phyloP scores from a whole-genome alignment of 92 coral and sea anemone genomes.

The Porites evermanni region DNA sequence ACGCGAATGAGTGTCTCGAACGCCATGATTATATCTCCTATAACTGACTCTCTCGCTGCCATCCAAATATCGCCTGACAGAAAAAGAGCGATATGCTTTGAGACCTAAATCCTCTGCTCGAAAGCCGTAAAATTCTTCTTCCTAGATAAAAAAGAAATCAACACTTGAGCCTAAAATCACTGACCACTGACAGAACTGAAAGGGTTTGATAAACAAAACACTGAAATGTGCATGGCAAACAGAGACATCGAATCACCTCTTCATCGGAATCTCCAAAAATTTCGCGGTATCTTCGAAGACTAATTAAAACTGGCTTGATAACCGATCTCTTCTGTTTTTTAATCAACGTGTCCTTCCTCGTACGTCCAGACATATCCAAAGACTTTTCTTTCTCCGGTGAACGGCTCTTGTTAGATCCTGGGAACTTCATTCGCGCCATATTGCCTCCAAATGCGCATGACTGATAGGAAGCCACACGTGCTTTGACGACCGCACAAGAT shows the following conservation, averaged over 20 bases:
- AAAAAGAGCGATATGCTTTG: slow-evolving; percentile 80
- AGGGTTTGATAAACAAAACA: slow-evolving; percentile 62
- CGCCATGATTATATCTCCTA: slow-evolving; percentile 18
- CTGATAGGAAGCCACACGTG: slow-evolving; percentile 70
- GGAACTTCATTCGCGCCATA: slow-evolving; percentile 99
- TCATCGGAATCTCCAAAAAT: slow-evolving; percentile 99
- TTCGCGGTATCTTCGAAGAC: slow-evolving; percentile 86
- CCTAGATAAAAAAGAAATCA: slow-evolving; percentile 58
- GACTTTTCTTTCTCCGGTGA: slow-evolving; percentile 66
- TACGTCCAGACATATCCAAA: slow-evolving; percentile 58
- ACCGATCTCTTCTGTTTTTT: slow-evolving; percentile 36
- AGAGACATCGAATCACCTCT: slow-evolving; percentile 82
- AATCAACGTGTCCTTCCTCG: slow-evolving; percentile 40
- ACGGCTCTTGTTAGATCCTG: slow-evolving; percentile 80
- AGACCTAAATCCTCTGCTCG: slow-evolving; percentile 94
- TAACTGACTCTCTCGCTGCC: slow-evolving; percentile 36
- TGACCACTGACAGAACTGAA: background rate
- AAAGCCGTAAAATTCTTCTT: slow-evolving; percentile 93
- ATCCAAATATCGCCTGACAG: slow-evolving; percentile 34
- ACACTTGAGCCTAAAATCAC: slow-evolving; percentile 14
- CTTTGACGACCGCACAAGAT: slow-evolving; percentile 60
- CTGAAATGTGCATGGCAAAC: slow-evolving; percentile 54
- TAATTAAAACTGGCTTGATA: slow-evolving; percentile 75
- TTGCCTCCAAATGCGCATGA: slow-evolving; percentile 84
- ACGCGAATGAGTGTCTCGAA: slow-evolving; percentile 16